Percentiles rank a stretch among this genome's conserved stretches.
phyloP scores from a whole-genome alignment of 2,797 vertebrate genomes.

The Diplodus puntazzo region DNA sequence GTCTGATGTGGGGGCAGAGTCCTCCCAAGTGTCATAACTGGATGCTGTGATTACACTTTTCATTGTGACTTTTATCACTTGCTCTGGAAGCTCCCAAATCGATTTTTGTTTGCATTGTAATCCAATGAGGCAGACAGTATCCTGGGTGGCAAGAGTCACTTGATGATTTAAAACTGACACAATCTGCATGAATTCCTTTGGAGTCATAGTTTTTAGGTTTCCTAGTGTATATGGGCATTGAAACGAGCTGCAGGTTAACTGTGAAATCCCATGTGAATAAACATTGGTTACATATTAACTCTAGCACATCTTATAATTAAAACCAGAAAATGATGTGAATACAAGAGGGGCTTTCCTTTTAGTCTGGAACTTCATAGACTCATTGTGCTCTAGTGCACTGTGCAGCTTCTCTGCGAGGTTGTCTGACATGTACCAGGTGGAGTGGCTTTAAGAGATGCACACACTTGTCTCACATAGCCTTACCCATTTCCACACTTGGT shows the following conservation, averaged over 20 bases:
- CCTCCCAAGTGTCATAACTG: conserved; percentile 52
- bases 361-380: too few relatives aligned
- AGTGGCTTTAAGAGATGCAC: too few relatives aligned
- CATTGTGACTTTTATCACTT: conserved; percentile 66
- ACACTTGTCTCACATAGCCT: too few relatives aligned
- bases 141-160: conserved; percentile 31
- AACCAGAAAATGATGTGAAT: too few relatives aligned
- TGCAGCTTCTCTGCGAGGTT: too few relatives aligned
- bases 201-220: conserved; percentile 19
- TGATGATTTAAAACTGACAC: conserved; percentile 24
- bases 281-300: neutral
- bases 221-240: neutral
- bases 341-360: too few relatives aligned
- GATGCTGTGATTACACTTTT: conserved; percentile 61
- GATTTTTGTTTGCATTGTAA: conserved; percentile 69
- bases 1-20: conserved; percentile 50
- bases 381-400: too few relatives aligned
- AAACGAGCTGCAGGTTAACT: neutral
- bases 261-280: neutral
- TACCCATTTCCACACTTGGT: too few relatives aligned
- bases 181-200: conserved; percentile 24
- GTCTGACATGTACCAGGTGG: too few relatives aligned
- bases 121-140: conserved; percentile 44
- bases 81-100: conserved; percentile 55
- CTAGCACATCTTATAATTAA: too few relatives aligned